A percentile compares a stretch with the other conserved stretches of the same genome.
Conservation (phyloP, 2,888 invertebrate species). For the Amphipoea oculea region DNA sequence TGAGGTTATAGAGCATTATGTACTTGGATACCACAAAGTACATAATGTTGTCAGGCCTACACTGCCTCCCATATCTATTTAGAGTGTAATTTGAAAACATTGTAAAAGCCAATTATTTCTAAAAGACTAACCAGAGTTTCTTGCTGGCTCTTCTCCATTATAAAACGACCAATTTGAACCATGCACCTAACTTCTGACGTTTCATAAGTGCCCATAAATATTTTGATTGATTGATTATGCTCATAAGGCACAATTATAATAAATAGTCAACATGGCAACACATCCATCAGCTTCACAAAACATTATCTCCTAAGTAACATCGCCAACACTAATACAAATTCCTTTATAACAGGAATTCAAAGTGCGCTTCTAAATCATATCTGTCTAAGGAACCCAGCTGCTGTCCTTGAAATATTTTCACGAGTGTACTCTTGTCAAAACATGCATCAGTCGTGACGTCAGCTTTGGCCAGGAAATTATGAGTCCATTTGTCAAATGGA, state of each 20-base stretch:
- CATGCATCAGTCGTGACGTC: conserved; percentile 52
- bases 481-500: conserved; percentile 52
- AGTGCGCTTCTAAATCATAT: conserved; percentile 49
- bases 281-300: conserved; percentile 9
- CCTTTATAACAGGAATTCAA: conserved; percentile 25
- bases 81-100: no score
- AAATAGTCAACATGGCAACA: neutral
- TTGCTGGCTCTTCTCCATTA: no score
- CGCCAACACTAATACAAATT: conserved; percentile 20
- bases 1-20: no score
- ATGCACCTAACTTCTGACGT: no score
- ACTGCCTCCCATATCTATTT: no score
- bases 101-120: no score
- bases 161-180: no score
- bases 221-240: neutral
- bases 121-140: no score
- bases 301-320: conserved; percentile 1
- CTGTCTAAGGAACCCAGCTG: conserved; percentile 31
- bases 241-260: neutral
- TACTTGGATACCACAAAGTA: no score
- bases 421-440: conserved; percentile 45
- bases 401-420: conserved; percentile 53
- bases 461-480: conserved; percentile 43
- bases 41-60: no score
- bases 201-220: no score